Evolutionary conservation across 2,888 invertebrate species (phyloP), one percentile per base, ranked within the genome.

Genomic region (Drosophila maculinotata): DNA sequence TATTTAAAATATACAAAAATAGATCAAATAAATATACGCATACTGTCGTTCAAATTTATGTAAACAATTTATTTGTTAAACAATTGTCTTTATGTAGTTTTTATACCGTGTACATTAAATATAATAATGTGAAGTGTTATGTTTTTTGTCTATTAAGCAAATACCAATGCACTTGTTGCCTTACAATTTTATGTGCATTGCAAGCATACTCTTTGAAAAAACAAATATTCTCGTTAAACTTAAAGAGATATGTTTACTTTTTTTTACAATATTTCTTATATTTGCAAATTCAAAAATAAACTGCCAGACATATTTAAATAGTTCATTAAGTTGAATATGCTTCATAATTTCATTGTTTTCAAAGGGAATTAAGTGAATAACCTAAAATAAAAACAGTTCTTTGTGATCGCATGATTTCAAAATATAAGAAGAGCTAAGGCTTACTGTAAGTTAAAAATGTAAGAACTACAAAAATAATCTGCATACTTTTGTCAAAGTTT

Each of bases 31-130:
- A 33, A 17, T 20, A 45, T 39, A 31, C 20, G 26, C n/a, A 7
- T 33, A 26, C 35, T 42, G 6, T 36, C 49, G 26, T 38, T 17
- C 26, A 25, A 30, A 35, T 25, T 49, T 9, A 36, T 44, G 35
- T 28, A 23, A 57, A 25, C 7, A 47, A 62, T 28, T 33, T 23
- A 20, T 31, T 59, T 38, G 28, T 51, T 41, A 41, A 15, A 15
- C 31, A 33, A 31, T 47, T 47, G 25, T 45, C 38, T 30, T 14
- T 36, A 41, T 56, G 31, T 41, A 57, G 31, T 28, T 36, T 56
- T 58, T 54, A 35, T 58, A 35, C 54, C 56, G 30, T 44, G 6
- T 44, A 30, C 9, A 26, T 20, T 38, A 23, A 39, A 41, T 39
- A 36, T 42, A 5, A 23, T 20, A 8, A 12, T 42, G 45, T 23